Base-by-base conservation (phyloP, 2,888 invertebrate genomes). In the Sinhomidia bicolor region DNA sequence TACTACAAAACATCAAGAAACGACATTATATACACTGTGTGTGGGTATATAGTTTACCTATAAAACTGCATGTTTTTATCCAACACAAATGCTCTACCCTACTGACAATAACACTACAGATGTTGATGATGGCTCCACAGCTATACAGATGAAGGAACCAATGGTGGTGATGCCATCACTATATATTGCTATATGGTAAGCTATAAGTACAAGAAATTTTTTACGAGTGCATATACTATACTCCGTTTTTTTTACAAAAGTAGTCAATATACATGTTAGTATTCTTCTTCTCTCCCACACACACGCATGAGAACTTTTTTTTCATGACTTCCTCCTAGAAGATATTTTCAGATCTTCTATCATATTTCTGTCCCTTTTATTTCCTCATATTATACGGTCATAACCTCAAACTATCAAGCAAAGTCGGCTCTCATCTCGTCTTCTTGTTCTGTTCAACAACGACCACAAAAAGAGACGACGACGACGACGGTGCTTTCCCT, bases 301-400 rank as follows among this genome's bases (percentile, higher is more conserved):
- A 10, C 23, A 3, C 68, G 36, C 20, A 60, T 41, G 14, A 32
- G 44, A 78, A 65, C n/a, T n/a, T n/a, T 57, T 79, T 85, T 85
- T 79, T 86, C 80, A 85, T 71, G 86, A 71, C 71, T 80, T 86
- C 86, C 80, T 80, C 36, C 41, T 41, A 86, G 23, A 76, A 71
- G 29, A 86, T 79, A 86, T 86, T 86, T 71, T 80, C 57, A 80
- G 78, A 60, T 85, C 85, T 85, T 78, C 76, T 76, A 51, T 78
- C 85, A 85, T 85, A 76, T 85, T 85, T 85, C n/a, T 85, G 85
- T 85, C 78, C 85, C 85, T 78, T 85, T 85, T 86, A 68, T 80
- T 86, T 71, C 80, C 79, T 71, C 80, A 26, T 80, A 80, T 86
- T 80, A 86, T 79, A 86, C 86, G 80, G 86, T 68, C 78, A 71